Percentiles rank a stretch among this genome's conserved stretches.
Conservation (phyloP, 2,797 vertebrate species). For the Mormyrops boulengeri region DNA sequence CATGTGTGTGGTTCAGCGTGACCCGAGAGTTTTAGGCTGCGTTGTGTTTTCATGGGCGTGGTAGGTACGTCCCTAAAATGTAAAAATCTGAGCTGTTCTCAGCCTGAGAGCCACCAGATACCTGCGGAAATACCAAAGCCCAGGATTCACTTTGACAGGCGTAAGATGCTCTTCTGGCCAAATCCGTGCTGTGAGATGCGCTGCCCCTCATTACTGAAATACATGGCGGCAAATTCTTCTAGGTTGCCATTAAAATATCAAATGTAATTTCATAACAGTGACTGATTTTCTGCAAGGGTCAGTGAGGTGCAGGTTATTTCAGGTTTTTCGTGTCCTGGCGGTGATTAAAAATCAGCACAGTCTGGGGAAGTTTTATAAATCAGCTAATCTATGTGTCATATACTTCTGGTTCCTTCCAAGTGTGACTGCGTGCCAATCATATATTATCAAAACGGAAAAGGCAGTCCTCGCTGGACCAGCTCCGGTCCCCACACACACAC, state of each 20-base stretch:
- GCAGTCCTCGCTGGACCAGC: background rate
- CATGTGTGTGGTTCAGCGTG: background rate
- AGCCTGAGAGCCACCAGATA: background rate
- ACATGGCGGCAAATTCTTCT: background rate
- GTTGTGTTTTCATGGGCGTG: background rate
- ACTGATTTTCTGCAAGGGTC: background rate
- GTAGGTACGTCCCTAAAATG: background rate
- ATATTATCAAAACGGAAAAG: background rate
- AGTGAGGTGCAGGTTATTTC: background rate
- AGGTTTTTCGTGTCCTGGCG: background rate
- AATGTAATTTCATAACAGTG: background rate
- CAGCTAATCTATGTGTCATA: background rate
- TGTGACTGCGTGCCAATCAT: background rate
- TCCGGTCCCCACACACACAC: background rate
- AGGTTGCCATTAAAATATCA: slow-evolving; percentile 9
- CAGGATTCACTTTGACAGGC: background rate
- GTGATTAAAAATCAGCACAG: background rate
- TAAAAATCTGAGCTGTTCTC: background rate
- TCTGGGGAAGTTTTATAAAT: background rate
- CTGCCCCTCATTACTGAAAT: background rate
- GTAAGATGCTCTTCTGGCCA: background rate
- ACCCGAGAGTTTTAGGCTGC: background rate
- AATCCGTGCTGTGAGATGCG: background rate
- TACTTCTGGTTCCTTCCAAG: background rate
- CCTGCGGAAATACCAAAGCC: background rate